Percentiles rank a stretch among this genome's conserved stretches.
Evolutionary conservation across 2,113 vertebrate genomes (phyloP).

Genomic region (Heterocephalus glaber): DNA sequence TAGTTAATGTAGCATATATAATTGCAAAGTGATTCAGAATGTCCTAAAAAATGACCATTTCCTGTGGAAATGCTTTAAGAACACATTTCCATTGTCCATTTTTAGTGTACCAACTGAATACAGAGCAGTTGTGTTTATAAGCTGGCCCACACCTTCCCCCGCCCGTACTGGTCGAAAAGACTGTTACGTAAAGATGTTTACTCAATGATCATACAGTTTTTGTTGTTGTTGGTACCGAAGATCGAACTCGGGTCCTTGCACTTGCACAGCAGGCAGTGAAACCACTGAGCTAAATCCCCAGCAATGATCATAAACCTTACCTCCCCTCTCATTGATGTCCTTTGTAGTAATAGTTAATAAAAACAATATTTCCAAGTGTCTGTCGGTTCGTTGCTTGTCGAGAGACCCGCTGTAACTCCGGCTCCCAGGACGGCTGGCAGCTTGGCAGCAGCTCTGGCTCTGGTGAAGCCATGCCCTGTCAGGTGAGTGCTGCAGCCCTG

Average conservation of each 20-base stretch:
- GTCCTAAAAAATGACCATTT: conserved; percentile 90
- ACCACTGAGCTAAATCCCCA: too few relatives aligned
- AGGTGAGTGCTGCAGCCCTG: neutral
- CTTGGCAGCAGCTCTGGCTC: neutral
- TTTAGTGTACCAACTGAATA: conserved; percentile 79
- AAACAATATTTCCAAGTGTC: conserved; percentile 50
- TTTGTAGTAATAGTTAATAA: conserved; percentile 80
- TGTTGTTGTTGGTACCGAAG: too few relatives aligned
- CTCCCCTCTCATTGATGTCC: conserved; percentile 69
- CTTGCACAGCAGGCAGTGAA: too few relatives aligned
- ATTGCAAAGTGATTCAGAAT: conserved; percentile 86
- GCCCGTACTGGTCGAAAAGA: conserved; percentile 74
- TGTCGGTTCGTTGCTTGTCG: neutral
- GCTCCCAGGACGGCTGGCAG: neutral
- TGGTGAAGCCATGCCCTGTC: neutral
- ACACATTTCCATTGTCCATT: conserved; percentile 81
- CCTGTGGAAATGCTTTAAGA: conserved; percentile 96
- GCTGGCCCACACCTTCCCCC: conserved; percentile 29
- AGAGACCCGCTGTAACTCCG: neutral
- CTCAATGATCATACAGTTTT: conserved; percentile 84
- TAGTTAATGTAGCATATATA: conserved; percentile 86
- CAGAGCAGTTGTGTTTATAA: conserved; percentile 62
- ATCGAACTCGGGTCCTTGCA: too few relatives aligned
- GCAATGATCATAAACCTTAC: conserved; percentile 82
- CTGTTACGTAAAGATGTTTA: conserved; percentile 82